Evolutionary conservation across 1,140 invertebrate genomes (phyloP).

Genomic region (Zaprionus tsacasi): DNA sequence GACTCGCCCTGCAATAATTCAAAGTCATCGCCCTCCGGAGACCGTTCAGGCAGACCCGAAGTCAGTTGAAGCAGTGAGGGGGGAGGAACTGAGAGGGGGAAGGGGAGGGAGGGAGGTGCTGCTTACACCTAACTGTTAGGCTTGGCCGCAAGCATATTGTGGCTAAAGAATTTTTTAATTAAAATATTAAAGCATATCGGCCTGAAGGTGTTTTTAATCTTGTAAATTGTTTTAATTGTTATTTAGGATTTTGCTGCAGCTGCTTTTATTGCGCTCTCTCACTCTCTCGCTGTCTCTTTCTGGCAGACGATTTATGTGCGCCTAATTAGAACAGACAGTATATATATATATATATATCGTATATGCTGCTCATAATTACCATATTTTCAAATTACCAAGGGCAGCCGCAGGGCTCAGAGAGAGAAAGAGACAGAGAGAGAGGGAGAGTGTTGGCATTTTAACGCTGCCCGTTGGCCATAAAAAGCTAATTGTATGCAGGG

Average conservation of each 20-base stretch:
- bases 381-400: slow-evolving; percentile 81
- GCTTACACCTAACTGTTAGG: slow-evolving; percentile 23
- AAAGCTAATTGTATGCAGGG: slow-evolving; percentile 77
- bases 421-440: too few species aligned
- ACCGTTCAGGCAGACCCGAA: slow-evolving; percentile 67
- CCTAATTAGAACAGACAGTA: slow-evolving; percentile 76
- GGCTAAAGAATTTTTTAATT: slow-evolving; percentile 78
- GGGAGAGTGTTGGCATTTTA: slow-evolving; percentile 38
- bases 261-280: slow-evolving; percentile 31
- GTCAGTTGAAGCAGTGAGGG: not conserved
- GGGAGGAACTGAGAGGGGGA: not conserved
- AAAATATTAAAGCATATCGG: slow-evolving; percentile 77
- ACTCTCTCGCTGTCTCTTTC: slow-evolving; percentile 33
- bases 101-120: not conserved
- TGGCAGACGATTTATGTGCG: slow-evolving; percentile 63
- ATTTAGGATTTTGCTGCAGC: slow-evolving; percentile 67
- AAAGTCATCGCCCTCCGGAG: slow-evolving; percentile 80
- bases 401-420: slow-evolving; percentile 7
- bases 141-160: slow-evolving; percentile 45
- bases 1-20: slow-evolving; percentile 79
- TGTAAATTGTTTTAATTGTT: slow-evolving; percentile 83
- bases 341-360: not conserved
- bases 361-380: slow-evolving; percentile 72
- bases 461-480: slow-evolving; percentile 65
- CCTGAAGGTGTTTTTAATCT: slow-evolving; percentile 81